phyloP scores from a whole-genome alignment of 2,797 vertebrate genomes.

The Salarias fasciatus region DNA sequence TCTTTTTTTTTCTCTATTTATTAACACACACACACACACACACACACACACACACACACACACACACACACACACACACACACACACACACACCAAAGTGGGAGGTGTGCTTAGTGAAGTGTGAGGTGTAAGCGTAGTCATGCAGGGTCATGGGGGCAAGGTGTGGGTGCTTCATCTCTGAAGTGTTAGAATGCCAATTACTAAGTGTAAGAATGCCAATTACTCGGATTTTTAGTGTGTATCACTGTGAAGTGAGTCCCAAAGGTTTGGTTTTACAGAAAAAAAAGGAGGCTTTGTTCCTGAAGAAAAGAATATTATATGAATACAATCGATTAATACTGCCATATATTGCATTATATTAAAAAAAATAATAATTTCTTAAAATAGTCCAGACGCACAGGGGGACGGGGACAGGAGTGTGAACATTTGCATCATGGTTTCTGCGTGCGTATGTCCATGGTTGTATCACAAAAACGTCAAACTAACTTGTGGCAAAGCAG shows the following conservation, averaged over 20 bases:
- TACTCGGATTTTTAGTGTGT: slow-evolving; percentile 31
- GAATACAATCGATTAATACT: neutral
- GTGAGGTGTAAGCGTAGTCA: slow-evolving; percentile 58
- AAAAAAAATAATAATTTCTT: too few species aligned
- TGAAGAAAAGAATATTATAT: neutral
- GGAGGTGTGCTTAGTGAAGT: slow-evolving; percentile 50
- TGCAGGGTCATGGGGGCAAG: slow-evolving; percentile 54
- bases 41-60: slow-evolving; percentile 19
- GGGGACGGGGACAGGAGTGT: too few species aligned
- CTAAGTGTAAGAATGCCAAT: slow-evolving; percentile 61
- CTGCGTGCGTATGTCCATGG: too few species aligned
- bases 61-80: neutral
- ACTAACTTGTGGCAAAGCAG: too few species aligned
- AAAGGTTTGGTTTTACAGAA: slow-evolving; percentile 12
- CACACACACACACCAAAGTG: slow-evolving; percentile 4
- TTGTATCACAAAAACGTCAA: too few species aligned
- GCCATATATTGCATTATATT: too few species aligned
- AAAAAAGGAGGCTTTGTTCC: neutral
- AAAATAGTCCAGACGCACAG: too few species aligned
- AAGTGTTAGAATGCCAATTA: slow-evolving; percentile 72
- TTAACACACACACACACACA: too few species aligned
- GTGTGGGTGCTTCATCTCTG: slow-evolving; percentile 52
- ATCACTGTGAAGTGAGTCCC: slow-evolving; percentile 27
- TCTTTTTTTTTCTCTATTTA: slow-evolving; percentile 12
- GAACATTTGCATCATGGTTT: too few species aligned